Evolutionary conservation across 2,888 invertebrate species (phyloP).

Genomic region (Microchrysa polita): DNA sequence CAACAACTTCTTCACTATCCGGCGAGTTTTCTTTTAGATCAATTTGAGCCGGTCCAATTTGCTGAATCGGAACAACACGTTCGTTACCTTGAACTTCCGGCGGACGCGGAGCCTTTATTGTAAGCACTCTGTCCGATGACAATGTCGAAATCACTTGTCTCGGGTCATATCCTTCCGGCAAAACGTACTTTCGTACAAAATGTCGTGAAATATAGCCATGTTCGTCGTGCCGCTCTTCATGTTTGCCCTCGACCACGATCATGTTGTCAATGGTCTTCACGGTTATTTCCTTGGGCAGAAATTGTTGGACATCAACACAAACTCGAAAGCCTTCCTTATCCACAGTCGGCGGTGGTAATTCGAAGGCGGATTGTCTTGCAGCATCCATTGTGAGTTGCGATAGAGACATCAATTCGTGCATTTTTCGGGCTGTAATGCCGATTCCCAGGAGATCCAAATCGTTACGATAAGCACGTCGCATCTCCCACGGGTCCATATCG

Average conservation of each 20-base stretch:
- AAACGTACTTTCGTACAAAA: constrained; percentile 76
- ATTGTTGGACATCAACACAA: constrained; percentile 75
- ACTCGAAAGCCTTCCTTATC: constrained; percentile 77
- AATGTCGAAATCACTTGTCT: constrained; percentile 78
- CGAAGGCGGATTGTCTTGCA: neutral
- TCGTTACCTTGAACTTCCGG: constrained; percentile 59
- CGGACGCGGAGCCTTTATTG: constrained; percentile 72
- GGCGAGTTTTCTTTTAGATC: constrained; percentile 58
- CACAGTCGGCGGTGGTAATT: constrained; percentile 56
- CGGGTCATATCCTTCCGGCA: constrained; percentile 75
- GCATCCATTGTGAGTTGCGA: constrained; percentile 51
- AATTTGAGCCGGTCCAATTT: constrained; percentile 69
- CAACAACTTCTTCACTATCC: no score
- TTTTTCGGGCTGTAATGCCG: constrained; percentile 58
- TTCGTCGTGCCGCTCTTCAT: constrained; percentile 76
- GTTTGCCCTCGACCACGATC: constrained; percentile 75
- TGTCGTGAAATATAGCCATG: constrained; percentile 83
- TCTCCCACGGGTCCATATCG: constrained; percentile 52
- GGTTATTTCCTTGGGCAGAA: constrained; percentile 74
- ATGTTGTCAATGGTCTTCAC: constrained; percentile 74
- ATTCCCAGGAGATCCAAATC: constrained; percentile 57
- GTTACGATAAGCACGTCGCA: constrained; percentile 9
- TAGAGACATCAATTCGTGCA: constrained; percentile 56
- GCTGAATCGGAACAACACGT: constrained; percentile 69
- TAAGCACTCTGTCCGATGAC: constrained; percentile 83